Conservation (phyloP, 2,797 vertebrate genomes). For the Enteromius thamalakanensis region DNA sequence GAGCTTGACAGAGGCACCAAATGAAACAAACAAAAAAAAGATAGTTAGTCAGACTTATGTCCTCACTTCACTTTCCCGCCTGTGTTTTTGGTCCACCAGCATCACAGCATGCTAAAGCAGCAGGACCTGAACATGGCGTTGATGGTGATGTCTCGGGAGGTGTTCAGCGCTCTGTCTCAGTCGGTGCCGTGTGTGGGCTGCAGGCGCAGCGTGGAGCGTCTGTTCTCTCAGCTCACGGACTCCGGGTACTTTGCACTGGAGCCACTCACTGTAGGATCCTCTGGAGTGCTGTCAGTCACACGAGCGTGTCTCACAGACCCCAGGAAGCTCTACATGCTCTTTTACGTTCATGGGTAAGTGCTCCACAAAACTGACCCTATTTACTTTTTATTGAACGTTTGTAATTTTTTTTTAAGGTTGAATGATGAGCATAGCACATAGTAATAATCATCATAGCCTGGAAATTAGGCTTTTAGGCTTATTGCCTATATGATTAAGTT, state of each 20-base stretch:
- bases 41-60: background rate
- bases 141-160: slow-evolving; percentile 93
- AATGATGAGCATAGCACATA: background rate
- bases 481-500: background rate
- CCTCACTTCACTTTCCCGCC: background rate
- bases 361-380: background rate
- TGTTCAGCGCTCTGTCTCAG: slow-evolving; percentile 89
- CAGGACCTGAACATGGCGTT: slow-evolving; percentile 90
- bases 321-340: slow-evolving; percentile 92
- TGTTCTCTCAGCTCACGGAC: slow-evolving; percentile 93
- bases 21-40: background rate
- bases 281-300: slow-evolving; percentile 89
- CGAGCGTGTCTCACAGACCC: slow-evolving; percentile 89
- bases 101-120: slow-evolving; percentile 90
- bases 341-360: slow-evolving; percentile 95
- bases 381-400: background rate
- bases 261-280: slow-evolving; percentile 90
- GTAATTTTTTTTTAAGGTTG: background rate
- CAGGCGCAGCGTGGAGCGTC: slow-evolving; percentile 92
- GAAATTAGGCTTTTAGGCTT: too few species aligned
- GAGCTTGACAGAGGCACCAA: background rate
- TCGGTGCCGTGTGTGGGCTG: slow-evolving; percentile 96
- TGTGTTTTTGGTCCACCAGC: slow-evolving; percentile 70
- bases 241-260: slow-evolving; percentile 92
- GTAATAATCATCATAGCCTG: background rate